Evolutionary conservation across 2,797 vertebrate genomes (phyloP), one percentile per base, ranked within the genome.

Genomic region (Danio kyathit): DNA sequence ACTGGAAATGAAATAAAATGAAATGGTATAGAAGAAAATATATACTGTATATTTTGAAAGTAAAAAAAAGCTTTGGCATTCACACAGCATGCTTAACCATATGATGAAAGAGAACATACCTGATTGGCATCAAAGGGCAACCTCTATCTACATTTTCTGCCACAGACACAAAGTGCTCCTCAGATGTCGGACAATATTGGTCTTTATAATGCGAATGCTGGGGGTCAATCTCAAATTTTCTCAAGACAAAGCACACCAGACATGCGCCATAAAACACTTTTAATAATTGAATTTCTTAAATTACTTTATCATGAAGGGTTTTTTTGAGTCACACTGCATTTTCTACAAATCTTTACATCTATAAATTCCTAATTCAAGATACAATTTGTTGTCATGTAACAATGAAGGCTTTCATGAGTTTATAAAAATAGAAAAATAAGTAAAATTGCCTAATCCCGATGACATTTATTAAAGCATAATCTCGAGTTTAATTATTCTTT

Each of bases 91-190:
- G 54, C 29, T 21, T 78, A 59, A 59, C 43, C 64, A 13, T 52
- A 71, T 21, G 46, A 79, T 79, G 76, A 71, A 79, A 71, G 76
- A 70, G 4, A 71, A 61, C 17, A 60, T 52, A 21, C 46, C 66
- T 71, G 57, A 63, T 44, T 71, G 66, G 56, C 66, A 79, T 79
- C 56, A 79, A 71, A 79, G 57, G 38, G 52, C 29, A 61, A 49
- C 29, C 65, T 19, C 64, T 61, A 40, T 43, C 16, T 78, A 11
- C 46, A 70, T 19, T 71, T 60, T 63, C 44, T 61, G 65, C 7
- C 19, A 70, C 0, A 29, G 29, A 6, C 44, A 63, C 56, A 79
- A 70, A 70, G 76, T 79, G 76, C 66, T 71, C 66, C 66, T 52
- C 38, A 52, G 66, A 79, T 71, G 66, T 40, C 61, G 56, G 46